Conservation (phyloP, 2,888 invertebrate genomes). For the Atrina japonica region DNA sequence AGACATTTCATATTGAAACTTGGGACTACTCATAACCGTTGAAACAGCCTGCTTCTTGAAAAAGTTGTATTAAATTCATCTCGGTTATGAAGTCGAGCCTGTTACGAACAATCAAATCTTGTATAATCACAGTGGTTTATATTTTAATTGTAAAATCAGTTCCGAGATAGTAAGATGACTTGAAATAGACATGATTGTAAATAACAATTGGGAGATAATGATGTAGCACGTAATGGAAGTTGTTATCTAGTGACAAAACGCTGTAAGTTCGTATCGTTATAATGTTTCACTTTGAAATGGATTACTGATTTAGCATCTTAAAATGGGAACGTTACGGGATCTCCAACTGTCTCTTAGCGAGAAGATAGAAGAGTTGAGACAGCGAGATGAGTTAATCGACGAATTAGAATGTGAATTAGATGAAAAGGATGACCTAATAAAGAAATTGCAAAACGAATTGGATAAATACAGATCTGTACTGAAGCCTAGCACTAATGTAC, state of each 20-base stretch:
- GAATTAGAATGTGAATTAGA: slow-evolving; percentile 84
- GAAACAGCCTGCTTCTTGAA: no score
- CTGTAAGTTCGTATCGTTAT: neutral
- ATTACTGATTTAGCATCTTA: neutral
- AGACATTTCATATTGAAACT: no score
- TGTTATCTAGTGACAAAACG: no score
- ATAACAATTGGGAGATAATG: neutral
- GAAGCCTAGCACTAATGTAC: slow-evolving; percentile 51
- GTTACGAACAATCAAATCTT: no score
- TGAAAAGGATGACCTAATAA: slow-evolving; percentile 75
- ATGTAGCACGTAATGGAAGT: no score
- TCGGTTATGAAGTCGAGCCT: no score
- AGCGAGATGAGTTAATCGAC: slow-evolving; percentile 87
- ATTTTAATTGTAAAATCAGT: no score
- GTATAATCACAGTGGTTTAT: no score
- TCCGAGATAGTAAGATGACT: no score
- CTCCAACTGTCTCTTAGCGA: slow-evolving; percentile 87
- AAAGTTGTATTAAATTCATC: no score
- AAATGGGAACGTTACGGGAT: slow-evolving; percentile 86
- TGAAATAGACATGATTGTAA: neutral
- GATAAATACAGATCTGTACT: slow-evolving; percentile 76
- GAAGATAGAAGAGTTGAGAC: slow-evolving; percentile 87
- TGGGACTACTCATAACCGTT: no score
- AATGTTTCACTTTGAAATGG: no score
- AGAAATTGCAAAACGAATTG: slow-evolving; percentile 71